These are phyloP conservation scores for Forbesichthys papilliferus DNA, from an alignment of 2,113 vertebrate species.

Conservation along the genomic window DNA sequence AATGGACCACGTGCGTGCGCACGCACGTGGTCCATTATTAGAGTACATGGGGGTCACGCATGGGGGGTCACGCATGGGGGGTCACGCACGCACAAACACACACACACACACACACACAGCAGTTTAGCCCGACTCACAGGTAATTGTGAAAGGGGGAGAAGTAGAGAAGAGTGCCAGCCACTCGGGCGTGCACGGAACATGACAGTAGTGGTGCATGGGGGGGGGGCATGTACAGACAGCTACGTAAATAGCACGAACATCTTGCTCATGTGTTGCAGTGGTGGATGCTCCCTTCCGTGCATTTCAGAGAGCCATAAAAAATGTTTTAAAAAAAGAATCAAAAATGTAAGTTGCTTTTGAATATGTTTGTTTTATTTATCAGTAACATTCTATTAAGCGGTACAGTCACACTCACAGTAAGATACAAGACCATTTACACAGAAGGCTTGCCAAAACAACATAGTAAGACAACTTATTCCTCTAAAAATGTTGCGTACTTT, in stretches of 20 bases:
- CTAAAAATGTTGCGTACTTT: conserved; percentile 41
- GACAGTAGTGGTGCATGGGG: neutral
- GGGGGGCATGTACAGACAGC: conserved; percentile 57
- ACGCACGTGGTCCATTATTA: no score
- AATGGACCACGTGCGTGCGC: no score
- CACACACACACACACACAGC: no score
- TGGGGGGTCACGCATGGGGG: no score
- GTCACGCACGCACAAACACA: no score
- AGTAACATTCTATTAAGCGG: conserved; percentile 77
- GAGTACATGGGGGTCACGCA: no score
- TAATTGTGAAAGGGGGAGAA: no score
- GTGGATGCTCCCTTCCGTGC: conserved; percentile 28
- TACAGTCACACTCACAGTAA: conserved; percentile 79
- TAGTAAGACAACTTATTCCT: conserved; percentile 60
- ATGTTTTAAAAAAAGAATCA: conserved; percentile 54
- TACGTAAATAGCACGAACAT: conserved; percentile 67
- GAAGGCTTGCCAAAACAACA: conserved; percentile 58
- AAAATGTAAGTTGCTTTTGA: conserved; percentile 63
- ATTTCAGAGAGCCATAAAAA: conserved; percentile 33
- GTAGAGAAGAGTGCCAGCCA: no score
- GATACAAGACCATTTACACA: conserved; percentile 74
- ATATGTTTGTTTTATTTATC: conserved; percentile 73
- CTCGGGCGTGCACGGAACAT: no score
- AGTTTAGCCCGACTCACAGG: no score
- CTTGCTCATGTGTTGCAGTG: conserved; percentile 63